A percentile compares a stretch with the other conserved stretches of the same genome.
These are phyloP conservation scores for Mastacembelus armatus DNA, from an alignment of 2,797 vertebrate genomes.

Conservation along the genomic window DNA sequence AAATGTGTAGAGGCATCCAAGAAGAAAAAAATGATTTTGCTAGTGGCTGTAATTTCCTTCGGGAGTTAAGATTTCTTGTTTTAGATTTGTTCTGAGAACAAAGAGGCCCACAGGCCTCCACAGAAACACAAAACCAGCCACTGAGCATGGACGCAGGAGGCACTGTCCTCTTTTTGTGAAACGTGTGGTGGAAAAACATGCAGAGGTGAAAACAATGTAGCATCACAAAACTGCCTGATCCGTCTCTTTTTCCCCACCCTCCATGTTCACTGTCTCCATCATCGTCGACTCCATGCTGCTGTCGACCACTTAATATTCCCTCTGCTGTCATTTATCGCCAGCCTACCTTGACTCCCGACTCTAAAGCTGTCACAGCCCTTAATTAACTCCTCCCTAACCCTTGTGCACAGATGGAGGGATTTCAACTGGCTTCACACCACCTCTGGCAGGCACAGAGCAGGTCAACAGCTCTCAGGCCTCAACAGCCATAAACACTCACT, in stretches of 20 bases:
- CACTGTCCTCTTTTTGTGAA: slow-evolving; percentile 31
- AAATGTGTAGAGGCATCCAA: slow-evolving; percentile 1
- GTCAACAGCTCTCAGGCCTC: slow-evolving; percentile 18
- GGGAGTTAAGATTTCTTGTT: slow-evolving; percentile 16
- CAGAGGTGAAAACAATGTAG: slow-evolving; percentile 59
- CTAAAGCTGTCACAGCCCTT: slow-evolving; percentile 49
- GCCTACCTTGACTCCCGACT: slow-evolving; percentile 49
- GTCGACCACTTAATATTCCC: slow-evolving; percentile 57
- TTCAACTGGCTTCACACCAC: slow-evolving; percentile 33
- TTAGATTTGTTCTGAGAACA: slow-evolving; percentile 6
- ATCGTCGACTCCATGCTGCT: slow-evolving; percentile 50
- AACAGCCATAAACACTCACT: slow-evolving; percentile 2
- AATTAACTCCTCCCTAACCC: slow-evolving; percentile 36
- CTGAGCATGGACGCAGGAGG: slow-evolving; percentile 19
- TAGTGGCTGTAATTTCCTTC: slow-evolving; percentile 11
- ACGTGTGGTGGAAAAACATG: slow-evolving; percentile 64
- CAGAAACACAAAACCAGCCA: slow-evolving; percentile 29
- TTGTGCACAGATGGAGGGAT: slow-evolving; percentile 16
- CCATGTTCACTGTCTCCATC: slow-evolving; percentile 54
- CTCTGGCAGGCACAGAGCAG: slow-evolving; percentile 23
- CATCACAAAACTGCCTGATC: slow-evolving; percentile 31
- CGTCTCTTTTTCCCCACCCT: neutral
- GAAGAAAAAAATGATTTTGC: slow-evolving; percentile 11
- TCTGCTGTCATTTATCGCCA: slow-evolving; percentile 42
- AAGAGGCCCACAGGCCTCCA: slow-evolving; percentile 1